Evolutionary conservation across 1,140 invertebrate genomes (phyloP), one percentile per base, ranked within the genome.

Genomic region (Vanessa tameamea): DNA sequence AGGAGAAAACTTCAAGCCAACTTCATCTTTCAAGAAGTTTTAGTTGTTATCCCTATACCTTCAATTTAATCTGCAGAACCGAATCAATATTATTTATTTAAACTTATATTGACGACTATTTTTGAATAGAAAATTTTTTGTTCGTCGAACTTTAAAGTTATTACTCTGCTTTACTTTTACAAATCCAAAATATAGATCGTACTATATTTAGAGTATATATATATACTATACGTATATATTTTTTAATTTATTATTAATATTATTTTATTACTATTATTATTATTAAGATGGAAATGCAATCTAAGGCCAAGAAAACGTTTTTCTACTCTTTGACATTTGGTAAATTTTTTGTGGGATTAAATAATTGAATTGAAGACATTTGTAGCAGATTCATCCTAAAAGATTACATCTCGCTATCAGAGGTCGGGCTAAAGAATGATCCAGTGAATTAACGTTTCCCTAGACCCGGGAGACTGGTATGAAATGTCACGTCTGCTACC

Each of bases 1-100:
- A 47, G 20, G 16, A 59, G 68, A n/a, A 76, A 79, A 79, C 75
- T 75, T 75, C 65, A 61, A 61, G 55, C 12, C 5, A 47, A 55
- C 61, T 37, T 26, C 51, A 72, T 61, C 15, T 55, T 26, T 26
- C 66, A 69, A 57, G 57, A 31, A 57, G 53, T 1, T 26, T 43
- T 26, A 59, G n/a, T 57, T 65, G 48, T 23, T 48, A 47, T 57
- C 66, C 47, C 9, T 37, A 59, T n/a, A 31, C 57, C 13, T 53
- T 53, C 23, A 12, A 12, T 57, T 57, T 8, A 57, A 57, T 26
- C 55, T 31, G 16, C 26, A 57, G 16, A 26, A 53, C 15, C n/a
- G 20, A 57, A 57, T 20, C 53, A 57, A 57, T 23, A 57, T 57
- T 23, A 57, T 23, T 57, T 43, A 8, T 43, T 43, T 43, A 11